phyloP scores from a whole-genome alignment of 2,113 vertebrate genomes.

The Pangasianodon hypophthalmus region DNA sequence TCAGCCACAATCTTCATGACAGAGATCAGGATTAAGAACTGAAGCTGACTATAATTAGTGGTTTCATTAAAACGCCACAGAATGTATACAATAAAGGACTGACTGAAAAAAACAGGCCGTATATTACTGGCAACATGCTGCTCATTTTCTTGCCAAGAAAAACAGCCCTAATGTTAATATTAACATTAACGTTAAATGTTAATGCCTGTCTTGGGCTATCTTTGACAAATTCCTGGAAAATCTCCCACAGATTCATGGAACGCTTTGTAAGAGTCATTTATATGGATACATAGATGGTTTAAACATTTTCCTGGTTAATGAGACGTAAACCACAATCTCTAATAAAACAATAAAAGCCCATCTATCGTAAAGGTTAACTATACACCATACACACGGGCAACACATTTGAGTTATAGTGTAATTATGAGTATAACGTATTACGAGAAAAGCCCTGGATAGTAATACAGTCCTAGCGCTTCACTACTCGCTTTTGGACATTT shows the following conservation, averaged over 20 bases:
- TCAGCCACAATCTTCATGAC: background rate
- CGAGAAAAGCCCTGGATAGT: background rate
- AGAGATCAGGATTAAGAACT: background rate
- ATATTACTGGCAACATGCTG: background rate
- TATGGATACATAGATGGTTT: background rate
- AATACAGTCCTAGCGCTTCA: background rate
- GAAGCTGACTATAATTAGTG: constrained; percentile 6
- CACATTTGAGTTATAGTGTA: background rate
- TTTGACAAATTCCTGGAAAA: constrained; percentile 43
- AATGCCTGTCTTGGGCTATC: constrained; percentile 8
- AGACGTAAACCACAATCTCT: constrained; percentile 25
- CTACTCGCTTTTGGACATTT: background rate
- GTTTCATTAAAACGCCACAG: background rate
- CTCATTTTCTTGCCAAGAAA: background rate
- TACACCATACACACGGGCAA: background rate
- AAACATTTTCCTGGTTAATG: constrained; percentile 29
- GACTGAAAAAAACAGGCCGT: background rate
- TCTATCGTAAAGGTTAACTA: constrained; percentile 24
- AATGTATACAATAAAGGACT: background rate
- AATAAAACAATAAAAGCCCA: constrained; percentile 33
- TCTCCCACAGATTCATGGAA: constrained; percentile 4
- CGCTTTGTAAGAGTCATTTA: constrained; percentile 18
- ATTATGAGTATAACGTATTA: background rate
- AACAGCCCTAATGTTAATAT: constrained; percentile 15
- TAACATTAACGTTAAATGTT: background rate